A percentile compares a stretch with the other conserved stretches of the same genome.
These are phyloP conservation scores for Malurus cyaneus DNA, from an alignment of 2,113 vertebrate species.

Conservation along the genomic window DNA sequence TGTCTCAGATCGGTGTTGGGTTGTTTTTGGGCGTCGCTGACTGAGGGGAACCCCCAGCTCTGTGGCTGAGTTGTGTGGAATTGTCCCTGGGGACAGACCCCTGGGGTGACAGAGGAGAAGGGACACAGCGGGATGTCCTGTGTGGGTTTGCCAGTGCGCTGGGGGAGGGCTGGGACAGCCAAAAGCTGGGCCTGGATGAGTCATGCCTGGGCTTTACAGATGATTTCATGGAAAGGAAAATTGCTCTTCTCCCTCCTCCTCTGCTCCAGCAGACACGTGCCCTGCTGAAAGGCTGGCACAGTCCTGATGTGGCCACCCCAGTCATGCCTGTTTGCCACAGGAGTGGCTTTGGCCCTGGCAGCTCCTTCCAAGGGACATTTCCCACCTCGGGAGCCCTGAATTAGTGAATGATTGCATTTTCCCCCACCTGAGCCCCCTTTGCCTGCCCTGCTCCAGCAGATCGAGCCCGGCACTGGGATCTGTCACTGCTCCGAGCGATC, in stretches of 20 bases:
- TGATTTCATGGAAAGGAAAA: neutral
- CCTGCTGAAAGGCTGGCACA: neutral
- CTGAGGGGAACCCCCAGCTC: neutral
- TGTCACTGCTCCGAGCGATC: rapidly evolving
- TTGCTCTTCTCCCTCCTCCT: neutral
- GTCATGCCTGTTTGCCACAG: neutral
- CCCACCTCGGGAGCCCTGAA: neutral
- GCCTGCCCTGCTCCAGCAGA: neutral
- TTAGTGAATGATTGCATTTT: rapidly evolving
- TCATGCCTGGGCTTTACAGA: neutral
- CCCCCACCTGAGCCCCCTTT: rapidly evolving
- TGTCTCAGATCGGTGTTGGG: neutral
- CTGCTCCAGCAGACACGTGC: neutral
- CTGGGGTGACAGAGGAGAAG: neutral
- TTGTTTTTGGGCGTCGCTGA: neutral
- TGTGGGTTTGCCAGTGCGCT: rapidly evolving
- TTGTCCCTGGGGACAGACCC: neutral
- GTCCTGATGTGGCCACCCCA: rapidly evolving
- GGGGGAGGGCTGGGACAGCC: neutral
- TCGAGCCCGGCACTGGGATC: rapidly evolving
- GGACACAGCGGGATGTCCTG: rapidly evolving
- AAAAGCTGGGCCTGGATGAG: neutral
- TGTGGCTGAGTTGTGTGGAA: rapidly evolving
- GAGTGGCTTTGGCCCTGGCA: neutral
- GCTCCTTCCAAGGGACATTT: neutral